These are phyloP conservation scores for Megalonaias nervosa DNA, from an alignment of 1,140 invertebrate species.

Conservation along the genomic window DNA sequence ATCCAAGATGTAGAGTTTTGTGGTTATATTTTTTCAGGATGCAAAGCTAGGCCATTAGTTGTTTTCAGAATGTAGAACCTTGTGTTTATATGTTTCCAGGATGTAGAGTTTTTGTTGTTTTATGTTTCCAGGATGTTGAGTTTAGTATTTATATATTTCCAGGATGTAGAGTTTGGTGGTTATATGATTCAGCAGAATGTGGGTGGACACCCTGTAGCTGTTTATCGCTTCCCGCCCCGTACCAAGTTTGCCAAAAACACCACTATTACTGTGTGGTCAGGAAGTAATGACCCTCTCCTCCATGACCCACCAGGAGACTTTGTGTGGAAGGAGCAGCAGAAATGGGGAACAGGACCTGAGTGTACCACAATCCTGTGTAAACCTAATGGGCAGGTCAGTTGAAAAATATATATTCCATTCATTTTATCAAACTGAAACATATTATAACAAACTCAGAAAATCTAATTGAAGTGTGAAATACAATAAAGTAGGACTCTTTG, in stretches of 20 bases:
- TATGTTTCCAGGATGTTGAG: too few relatives aligned
- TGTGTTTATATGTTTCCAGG: too few relatives aligned
- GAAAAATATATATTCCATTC: neutral
- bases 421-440: neutral
- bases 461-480: neutral
- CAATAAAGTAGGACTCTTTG: neutral
- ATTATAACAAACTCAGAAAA: neutral
- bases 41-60: too few relatives aligned
- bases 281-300: slow-evolving; percentile 58
- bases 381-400: slow-evolving; percentile 67
- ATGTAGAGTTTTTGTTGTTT: too few relatives aligned
- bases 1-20: too few relatives aligned
- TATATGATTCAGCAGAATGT: slow-evolving; percentile 70
- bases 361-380: slow-evolving; percentile 70
- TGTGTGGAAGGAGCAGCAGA: slow-evolving; percentile 69
- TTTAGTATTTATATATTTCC: slow-evolving; percentile 10
- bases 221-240: slow-evolving; percentile 67
- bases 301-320: slow-evolving; percentile 68
- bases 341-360: slow-evolving; percentile 70
- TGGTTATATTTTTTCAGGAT: too few relatives aligned
- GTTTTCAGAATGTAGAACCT: too few relatives aligned
- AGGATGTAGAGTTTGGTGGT: slow-evolving; percentile 68
- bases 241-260: slow-evolving; percentile 60
- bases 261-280: slow-evolving; percentile 68
- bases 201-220: slow-evolving; percentile 68